Evolutionary conservation across 1,140 invertebrate genomes (phyloP).

Genomic region (Drosophila sp.): DNA sequence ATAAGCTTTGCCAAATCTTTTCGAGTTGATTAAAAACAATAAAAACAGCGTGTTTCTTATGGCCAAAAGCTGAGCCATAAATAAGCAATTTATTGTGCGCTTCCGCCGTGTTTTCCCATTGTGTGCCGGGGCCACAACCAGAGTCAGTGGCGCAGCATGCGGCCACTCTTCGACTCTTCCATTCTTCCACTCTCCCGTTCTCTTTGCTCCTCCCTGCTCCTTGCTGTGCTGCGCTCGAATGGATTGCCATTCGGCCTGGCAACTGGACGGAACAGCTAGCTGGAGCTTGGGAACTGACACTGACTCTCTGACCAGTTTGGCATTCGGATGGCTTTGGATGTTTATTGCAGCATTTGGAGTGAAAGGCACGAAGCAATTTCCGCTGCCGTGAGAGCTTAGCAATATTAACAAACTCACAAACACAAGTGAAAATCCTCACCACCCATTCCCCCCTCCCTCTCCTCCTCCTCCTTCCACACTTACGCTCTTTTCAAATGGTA

Average conservation of each 20-base stretch:
- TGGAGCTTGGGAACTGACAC: conserved; percentile 27
- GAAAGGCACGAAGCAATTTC: conserved; percentile 80
- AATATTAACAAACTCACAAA: conserved; percentile 59
- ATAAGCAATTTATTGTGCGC: conserved; percentile 81
- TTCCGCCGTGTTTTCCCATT: conserved; percentile 77
- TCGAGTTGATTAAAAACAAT: conserved; percentile 82
- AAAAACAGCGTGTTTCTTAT: conserved; percentile 80
- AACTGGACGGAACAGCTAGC: conserved; percentile 29
- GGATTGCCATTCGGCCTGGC: conserved; percentile 16
- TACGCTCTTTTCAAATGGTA: not conserved
- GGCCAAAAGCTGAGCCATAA: conserved; percentile 78
- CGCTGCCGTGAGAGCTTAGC: conserved; percentile 77
- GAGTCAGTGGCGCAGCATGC: conserved; percentile 62
- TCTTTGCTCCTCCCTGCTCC: not conserved
- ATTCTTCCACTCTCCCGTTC: not conserved
- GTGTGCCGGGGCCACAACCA: conserved; percentile 35
- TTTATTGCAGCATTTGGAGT: conserved; percentile 78
- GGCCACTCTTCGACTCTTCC: conserved; percentile 30
- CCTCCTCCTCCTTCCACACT: not conserved
- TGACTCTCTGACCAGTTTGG: conserved; percentile 56
- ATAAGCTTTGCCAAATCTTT: conserved; percentile 78
- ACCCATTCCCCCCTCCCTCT: not conserved
- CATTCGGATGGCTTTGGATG: conserved; percentile 78
- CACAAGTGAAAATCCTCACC: not conserved
- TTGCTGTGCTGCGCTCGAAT: conserved; percentile 36